A percentile compares a stretch with the other conserved stretches of the same genome.
phyloP scores from a whole-genome alignment of 2,888 invertebrate species.

The Lepas anatifera region DNA sequence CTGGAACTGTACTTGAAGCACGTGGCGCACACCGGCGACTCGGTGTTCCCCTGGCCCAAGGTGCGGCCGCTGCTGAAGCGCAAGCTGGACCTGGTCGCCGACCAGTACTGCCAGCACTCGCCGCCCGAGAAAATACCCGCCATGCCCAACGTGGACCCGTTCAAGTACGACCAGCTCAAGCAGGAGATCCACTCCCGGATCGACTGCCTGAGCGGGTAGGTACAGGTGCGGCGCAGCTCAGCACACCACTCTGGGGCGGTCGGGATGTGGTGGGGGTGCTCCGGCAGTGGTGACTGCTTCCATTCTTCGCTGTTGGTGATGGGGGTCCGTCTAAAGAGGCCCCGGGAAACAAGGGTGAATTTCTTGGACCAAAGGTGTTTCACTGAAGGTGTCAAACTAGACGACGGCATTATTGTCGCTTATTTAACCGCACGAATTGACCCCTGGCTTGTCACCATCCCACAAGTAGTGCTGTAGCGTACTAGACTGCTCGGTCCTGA shows the following conservation, averaged over 20 bases:
- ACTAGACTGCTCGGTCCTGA: too few relatives aligned
- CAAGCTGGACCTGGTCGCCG: conserved; percentile 73
- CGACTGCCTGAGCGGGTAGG: conserved; percentile 32
- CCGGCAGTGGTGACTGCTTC: too few relatives aligned
- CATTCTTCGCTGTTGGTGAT: too few relatives aligned
- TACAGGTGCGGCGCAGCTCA: background rate
- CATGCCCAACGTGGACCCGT: conserved; percentile 80
- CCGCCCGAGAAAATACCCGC: conserved; percentile 59
- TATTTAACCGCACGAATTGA: too few relatives aligned
- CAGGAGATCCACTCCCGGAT: conserved; percentile 27
- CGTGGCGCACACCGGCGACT: conserved; percentile 88
- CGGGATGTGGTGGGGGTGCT: background rate
- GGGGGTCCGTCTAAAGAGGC: too few relatives aligned
- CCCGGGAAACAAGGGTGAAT: too few relatives aligned
- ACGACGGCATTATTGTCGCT: too few relatives aligned
- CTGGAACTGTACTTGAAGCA: conserved; percentile 78
- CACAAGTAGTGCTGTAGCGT: too few relatives aligned
- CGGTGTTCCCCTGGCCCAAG: conserved; percentile 80
- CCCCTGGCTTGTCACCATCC: too few relatives aligned
- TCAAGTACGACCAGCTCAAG: conserved; percentile 76
- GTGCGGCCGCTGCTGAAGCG: conserved; percentile 77
- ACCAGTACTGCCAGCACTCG: conserved; percentile 47
- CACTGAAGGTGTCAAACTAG: too few relatives aligned
- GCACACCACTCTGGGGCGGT: too few relatives aligned
- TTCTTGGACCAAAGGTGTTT: too few relatives aligned